Percentiles rank a stretch among this genome's conserved stretches.
These are phyloP conservation scores for Antheraea assamensis DNA, from an alignment of 2,888 invertebrate species.

Conservation along the genomic window DNA sequence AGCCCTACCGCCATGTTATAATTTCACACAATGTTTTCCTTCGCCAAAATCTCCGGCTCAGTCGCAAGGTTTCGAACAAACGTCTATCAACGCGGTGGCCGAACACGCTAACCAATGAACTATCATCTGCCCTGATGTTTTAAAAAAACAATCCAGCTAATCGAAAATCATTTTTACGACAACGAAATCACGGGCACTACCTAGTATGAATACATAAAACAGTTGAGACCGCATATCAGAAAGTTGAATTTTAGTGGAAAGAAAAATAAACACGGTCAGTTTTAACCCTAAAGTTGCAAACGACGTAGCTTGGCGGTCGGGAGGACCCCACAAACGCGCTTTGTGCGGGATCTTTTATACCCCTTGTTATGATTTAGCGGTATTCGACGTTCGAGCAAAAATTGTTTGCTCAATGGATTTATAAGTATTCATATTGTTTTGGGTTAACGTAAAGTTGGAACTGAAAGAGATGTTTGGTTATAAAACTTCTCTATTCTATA, in stretches of 20 bases:
- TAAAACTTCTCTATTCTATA: background rate
- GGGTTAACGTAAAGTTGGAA: slow-evolving; percentile 2
- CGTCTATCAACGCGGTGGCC: no score
- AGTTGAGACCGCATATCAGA: slow-evolving; percentile 36
- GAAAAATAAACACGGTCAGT: slow-evolving; percentile 47
- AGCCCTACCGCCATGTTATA: no score
- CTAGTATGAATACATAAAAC: slow-evolving; percentile 25
- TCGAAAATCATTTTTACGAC: no score
- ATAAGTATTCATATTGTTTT: slow-evolving; percentile 21
- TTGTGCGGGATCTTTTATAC: slow-evolving; percentile 49
- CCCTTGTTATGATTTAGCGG: slow-evolving; percentile 58
- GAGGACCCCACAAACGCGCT: slow-evolving; percentile 58
- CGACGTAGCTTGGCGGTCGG: slow-evolving; percentile 41
- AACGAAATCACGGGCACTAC: background rate
- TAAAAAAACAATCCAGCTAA: no score
- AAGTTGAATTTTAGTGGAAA: slow-evolving; percentile 55
- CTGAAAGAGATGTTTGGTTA: background rate
- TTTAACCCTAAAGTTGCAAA: slow-evolving; percentile 27
- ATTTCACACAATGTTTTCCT: no score
- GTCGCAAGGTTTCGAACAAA: no score
- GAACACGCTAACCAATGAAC: no score
- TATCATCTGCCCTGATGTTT: no score
- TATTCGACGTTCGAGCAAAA: slow-evolving; percentile 37
- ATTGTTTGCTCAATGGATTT: slow-evolving; percentile 28
- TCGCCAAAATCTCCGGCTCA: no score